Conservation (phyloP, 2,797 vertebrate genomes). For the Mionectes olivaceus region DNA sequence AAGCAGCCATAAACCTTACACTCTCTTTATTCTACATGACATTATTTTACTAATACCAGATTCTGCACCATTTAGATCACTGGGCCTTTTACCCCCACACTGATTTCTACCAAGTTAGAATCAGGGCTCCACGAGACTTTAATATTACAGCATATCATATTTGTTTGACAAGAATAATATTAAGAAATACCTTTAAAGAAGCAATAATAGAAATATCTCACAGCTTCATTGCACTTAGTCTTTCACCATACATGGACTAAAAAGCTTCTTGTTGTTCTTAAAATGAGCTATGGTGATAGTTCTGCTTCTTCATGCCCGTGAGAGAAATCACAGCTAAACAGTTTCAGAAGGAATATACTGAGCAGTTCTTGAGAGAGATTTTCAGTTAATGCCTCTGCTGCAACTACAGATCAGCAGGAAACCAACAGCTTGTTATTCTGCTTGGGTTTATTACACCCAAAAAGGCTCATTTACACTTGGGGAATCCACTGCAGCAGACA, state of each 20-base stretch:
- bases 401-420: background rate
- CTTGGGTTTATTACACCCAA: background rate
- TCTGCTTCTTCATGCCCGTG: background rate
- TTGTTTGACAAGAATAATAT: background rate
- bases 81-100: fast-evolving
- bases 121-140: background rate
- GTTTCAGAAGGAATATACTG: background rate
- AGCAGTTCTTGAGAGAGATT: background rate
- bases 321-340: background rate
- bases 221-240: background rate
- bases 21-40: conserved; percentile 35
- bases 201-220: background rate
- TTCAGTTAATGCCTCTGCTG: background rate
- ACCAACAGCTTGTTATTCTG: background rate
- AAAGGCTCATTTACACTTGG: background rate
- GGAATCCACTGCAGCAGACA: background rate
- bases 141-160: background rate
- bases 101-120: background rate
- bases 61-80: background rate
- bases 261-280: background rate
- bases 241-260: background rate
- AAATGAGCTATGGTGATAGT: background rate
- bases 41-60: conserved; percentile 3
- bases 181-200: background rate
- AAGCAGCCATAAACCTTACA: conserved; percentile 50